phyloP scores from a whole-genome alignment of 2,797 vertebrate species.

The Microchirus variegatus region DNA sequence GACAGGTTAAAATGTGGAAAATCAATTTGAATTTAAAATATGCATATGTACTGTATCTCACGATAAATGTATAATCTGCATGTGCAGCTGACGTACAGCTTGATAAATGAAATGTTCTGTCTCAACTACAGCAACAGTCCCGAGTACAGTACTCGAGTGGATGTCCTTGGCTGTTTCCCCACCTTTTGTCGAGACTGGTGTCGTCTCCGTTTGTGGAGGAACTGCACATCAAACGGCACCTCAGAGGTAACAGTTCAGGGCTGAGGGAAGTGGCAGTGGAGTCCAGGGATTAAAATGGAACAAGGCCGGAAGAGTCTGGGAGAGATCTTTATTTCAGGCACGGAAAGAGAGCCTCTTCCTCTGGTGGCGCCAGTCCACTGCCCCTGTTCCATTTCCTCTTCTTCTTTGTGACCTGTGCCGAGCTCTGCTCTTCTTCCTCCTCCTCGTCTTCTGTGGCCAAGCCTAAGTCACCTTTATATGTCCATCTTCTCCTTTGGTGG shows the following conservation, averaged over 20 bases:
- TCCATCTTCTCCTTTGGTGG: conserved; percentile 8
- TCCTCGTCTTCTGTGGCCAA: conserved; percentile 18
- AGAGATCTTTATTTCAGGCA: conserved; percentile 75
- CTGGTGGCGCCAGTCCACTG: conserved; percentile 72
- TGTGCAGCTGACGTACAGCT: no score
- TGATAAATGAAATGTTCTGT: no score
- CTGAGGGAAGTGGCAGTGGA: conserved; percentile 64
- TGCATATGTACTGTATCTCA: no score
- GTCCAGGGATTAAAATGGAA: conserved; percentile 75
- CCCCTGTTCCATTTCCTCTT: conserved; percentile 76
- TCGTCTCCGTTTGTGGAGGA: conserved; percentile 14
- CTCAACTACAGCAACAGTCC: no score
- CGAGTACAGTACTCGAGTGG: neutral
- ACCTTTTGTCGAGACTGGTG: neutral
- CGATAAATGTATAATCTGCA: no score
- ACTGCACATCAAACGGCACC: conserved; percentile 32
- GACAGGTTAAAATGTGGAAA: no score
- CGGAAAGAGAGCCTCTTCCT: conserved; percentile 77
- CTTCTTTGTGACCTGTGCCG: conserved; percentile 65
- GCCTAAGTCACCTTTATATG: neutral
- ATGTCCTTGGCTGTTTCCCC: neutral
- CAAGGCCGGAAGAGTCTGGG: conserved; percentile 67
- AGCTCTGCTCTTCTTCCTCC: conserved; percentile 46
- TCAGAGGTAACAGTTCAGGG: conserved; percentile 64
- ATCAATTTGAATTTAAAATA: no score